Evolutionary conservation across 2,888 invertebrate species (phyloP).

Genomic region (Cataglyphis altisquamis): DNA sequence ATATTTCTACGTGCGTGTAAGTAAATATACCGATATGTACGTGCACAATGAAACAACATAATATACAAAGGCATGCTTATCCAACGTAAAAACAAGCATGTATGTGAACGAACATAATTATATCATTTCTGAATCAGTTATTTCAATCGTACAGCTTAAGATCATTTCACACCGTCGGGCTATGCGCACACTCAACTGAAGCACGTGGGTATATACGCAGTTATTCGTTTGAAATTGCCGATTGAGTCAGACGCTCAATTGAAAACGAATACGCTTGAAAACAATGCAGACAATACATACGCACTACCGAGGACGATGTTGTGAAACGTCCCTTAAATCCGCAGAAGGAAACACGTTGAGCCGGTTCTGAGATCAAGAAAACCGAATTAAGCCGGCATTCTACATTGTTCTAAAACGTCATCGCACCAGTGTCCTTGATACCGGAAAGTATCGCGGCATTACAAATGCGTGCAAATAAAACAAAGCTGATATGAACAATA

Average conservation of each 20-base stretch:
- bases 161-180: slow-evolving; percentile 40
- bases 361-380: slow-evolving; percentile 75
- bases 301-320: slow-evolving; percentile 12
- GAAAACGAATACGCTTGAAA: slow-evolving; percentile 23
- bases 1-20: slow-evolving; percentile 41
- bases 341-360: slow-evolving; percentile 77
- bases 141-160: slow-evolving; percentile 56
- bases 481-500: neutral
- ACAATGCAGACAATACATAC: neutral
- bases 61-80: neutral
- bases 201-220: neutral
- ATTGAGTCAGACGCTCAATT: slow-evolving; percentile 3
- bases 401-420: slow-evolving; percentile 75
- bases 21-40: slow-evolving; percentile 7
- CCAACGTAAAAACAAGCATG: slow-evolving; percentile 47
- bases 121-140: slow-evolving; percentile 64
- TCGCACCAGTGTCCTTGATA: slow-evolving; percentile 61
- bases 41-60: slow-evolving; percentile 19
- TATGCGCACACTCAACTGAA: neutral
- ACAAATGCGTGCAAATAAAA: neutral
- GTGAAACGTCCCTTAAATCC: slow-evolving; percentile 59
- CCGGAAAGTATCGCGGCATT: slow-evolving; percentile 41
- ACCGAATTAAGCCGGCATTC: slow-evolving; percentile 76
- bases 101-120: slow-evolving; percentile 57
- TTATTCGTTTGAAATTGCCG: slow-evolving; percentile 22